phyloP scores from a whole-genome alignment of 2,797 vertebrate species.

The Arrhamphus sclerolepis region DNA sequence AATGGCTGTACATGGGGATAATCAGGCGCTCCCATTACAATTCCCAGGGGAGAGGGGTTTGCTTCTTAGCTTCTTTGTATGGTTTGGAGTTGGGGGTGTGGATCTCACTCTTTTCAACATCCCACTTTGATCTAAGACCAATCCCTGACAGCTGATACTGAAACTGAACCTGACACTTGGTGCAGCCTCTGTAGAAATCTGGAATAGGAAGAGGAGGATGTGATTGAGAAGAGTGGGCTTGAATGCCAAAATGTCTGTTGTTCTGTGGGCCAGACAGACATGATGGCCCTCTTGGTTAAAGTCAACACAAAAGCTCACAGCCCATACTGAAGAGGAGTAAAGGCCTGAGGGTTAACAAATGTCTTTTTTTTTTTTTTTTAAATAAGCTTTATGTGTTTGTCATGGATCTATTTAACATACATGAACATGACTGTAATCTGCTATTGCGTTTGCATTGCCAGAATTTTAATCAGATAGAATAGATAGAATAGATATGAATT shows the following conservation, averaged over 20 bases:
- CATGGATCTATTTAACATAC: no score
- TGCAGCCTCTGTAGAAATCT: conserved; percentile 56
- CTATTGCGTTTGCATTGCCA: no score
- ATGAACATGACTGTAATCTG: no score
- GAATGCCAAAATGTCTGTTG: conserved; percentile 60
- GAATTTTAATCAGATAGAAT: no score
- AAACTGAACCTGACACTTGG: conserved; percentile 71
- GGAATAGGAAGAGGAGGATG: conserved; percentile 62
- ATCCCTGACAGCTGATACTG: conserved; percentile 74
- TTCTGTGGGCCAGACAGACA: conserved; percentile 64
- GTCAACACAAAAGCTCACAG: conserved; percentile 52
- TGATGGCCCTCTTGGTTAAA: conserved; percentile 58
- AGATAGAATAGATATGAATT: no score
- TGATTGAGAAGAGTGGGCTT: conserved; percentile 42
- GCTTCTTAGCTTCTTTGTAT: conserved; percentile 67
- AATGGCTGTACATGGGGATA: conserved; percentile 56
- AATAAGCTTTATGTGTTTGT: conserved; percentile 5
- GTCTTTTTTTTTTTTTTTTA: conserved; percentile 18
- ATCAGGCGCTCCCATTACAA: conserved; percentile 71
- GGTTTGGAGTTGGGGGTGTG: conserved; percentile 63
- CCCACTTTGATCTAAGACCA: conserved; percentile 79
- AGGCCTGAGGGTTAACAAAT: conserved; percentile 46
- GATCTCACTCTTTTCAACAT: conserved; percentile 75
- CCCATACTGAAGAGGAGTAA: conserved; percentile 23
- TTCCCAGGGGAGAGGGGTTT: conserved; percentile 58